Conservation (phyloP, 35 echinoderm and acorn worm genomes). For the Apostichopus parvimensis region DNA sequence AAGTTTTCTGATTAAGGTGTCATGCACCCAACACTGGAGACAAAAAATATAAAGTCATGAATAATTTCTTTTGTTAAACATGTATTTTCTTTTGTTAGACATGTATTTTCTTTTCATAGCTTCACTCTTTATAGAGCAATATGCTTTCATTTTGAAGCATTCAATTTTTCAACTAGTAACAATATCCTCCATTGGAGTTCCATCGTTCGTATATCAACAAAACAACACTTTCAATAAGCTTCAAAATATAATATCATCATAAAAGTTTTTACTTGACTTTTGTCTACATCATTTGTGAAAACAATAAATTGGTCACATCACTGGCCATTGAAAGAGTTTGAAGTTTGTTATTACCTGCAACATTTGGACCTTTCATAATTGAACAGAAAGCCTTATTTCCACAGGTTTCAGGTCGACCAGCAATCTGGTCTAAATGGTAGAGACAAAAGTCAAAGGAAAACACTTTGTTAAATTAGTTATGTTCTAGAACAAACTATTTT, state of each 20-base stretch:
- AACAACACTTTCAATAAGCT: not conserved
- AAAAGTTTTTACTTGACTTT: not conserved
- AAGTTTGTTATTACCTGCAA: no score
- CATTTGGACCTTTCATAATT: no score
- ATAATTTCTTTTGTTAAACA: not conserved
- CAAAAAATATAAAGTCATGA: not conserved
- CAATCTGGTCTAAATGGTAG: not conserved
- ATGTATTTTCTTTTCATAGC: no score
- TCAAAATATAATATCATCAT: not conserved
- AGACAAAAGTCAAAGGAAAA: constrained; percentile 43
- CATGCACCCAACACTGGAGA: not conserved
- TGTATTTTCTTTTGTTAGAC: not conserved
- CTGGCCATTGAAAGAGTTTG: no score
- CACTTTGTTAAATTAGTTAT: not conserved
- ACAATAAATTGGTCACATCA: not conserved
- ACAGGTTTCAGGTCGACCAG: no score
- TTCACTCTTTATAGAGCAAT: not conserved
- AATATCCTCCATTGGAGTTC: not conserved
- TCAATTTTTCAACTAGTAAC: not conserved
- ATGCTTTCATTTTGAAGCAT: not conserved
- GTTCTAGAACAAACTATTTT: not conserved
- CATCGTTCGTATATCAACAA: not conserved
- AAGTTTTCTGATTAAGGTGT: no score
- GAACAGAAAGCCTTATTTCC: no score
- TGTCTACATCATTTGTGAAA: constrained; percentile 4